Evolutionary conservation across 2,888 invertebrate genomes (phyloP), one percentile per base, ranked within the genome.

Genomic region (Chirona hameri): DNA sequence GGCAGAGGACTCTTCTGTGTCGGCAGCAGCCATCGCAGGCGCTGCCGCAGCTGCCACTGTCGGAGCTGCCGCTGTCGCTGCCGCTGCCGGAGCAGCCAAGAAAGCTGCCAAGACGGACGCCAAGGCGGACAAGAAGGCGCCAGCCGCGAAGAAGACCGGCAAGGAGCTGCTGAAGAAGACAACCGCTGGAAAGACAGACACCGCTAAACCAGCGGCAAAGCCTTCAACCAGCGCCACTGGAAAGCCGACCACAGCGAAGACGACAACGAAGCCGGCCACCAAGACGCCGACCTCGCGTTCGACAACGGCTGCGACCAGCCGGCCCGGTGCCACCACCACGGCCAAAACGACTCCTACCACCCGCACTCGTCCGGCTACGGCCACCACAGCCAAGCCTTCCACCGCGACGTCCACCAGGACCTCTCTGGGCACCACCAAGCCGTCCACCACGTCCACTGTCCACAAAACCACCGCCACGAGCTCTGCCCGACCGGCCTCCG

Each of bases 111-210:
- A 76, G 27, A 5, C 76, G 14, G 76, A 76, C 21, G 24, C 76
- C 76, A 76, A 76, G 24, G 46, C 24, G 9, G 76, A 76, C 76
- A 76, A 76, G 76, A 76, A 76, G 24, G 46, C 76, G 1, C 46
- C 76, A 24, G 2, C 24, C 7, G 46, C 46, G 10, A 76, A 76
- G 46, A 76, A 76, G 46, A 76, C 76, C 21, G 46, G 39, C 39
- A 76, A 76, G 39, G 76, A 76, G 24, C 76, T 39, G 24, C 46
- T 76, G 39, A 76, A 76, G 76, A 76, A 76, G 46, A 46, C 76
- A 7, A 9, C 46, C 1, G 9, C 24, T 24, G 46, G 39, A 9
- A 76, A 76, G 21, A 46, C 76, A 21, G 76, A 76, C 76, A 24
- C 46, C 24, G 76, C 46, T 21, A 39, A 46, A 12, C 39, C 46